phyloP scores from a whole-genome alignment of 2,888 invertebrate genomes.

The Mythimna pallens region DNA sequence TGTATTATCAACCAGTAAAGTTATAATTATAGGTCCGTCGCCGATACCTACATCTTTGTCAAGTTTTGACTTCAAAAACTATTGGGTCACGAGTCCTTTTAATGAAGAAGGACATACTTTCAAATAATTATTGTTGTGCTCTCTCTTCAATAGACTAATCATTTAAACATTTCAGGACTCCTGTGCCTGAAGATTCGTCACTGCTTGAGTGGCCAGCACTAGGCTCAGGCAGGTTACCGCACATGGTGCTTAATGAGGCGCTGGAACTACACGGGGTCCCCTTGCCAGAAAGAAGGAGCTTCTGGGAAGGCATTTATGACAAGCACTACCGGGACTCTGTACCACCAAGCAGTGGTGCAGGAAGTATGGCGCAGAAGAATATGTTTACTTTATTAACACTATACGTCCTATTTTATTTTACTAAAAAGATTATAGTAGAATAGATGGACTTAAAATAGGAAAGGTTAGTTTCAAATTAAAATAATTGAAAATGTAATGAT shows the following conservation, averaged over 20 bases:
- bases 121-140: neutral
- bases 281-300: constrained; percentile 58
- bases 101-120: neutral
- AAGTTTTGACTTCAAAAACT: neutral
- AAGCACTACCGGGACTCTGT: constrained; percentile 56
- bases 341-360: constrained; percentile 29
- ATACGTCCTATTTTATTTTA: neutral
- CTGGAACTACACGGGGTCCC: constrained; percentile 59
- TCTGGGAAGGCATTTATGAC: constrained; percentile 68
- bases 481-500: neutral
- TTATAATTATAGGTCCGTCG: neutral
- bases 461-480: no score
- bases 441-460: no score
- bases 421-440: neutral
- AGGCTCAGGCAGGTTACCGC: constrained; percentile 56
- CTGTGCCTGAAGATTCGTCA: constrained; percentile 65
- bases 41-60: neutral
- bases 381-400: neutral
- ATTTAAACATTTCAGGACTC: constrained; percentile 63
- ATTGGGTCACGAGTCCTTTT: neutral
- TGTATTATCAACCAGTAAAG: neutral
- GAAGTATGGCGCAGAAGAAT: neutral
- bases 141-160: neutral
- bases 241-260: constrained; percentile 65
- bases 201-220: constrained; percentile 68